Evolutionary conservation across 2,888 invertebrate species (phyloP).

Genomic region (Pilophorus perplexus): DNA sequence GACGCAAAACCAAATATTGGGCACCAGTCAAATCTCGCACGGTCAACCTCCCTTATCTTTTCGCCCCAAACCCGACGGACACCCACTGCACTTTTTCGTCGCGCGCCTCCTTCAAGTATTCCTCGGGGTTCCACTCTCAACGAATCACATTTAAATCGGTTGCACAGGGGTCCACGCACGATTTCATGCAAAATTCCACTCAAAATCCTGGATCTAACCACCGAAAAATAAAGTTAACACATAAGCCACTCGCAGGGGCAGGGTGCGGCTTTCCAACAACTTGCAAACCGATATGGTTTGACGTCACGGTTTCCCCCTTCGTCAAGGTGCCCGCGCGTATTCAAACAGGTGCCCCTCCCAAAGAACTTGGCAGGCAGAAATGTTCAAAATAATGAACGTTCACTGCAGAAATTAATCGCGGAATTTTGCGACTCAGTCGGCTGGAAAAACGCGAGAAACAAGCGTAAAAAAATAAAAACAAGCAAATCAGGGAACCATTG

Average conservation of each 20-base stretch:
- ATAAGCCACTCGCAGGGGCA: slow-evolving; percentile 37
- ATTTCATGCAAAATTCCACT: too few species aligned
- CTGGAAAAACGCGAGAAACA: too few species aligned
- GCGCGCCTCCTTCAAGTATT: neutral
- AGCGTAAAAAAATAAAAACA: too few species aligned
- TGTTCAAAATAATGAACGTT: too few species aligned
- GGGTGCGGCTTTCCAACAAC: slow-evolving; percentile 40
- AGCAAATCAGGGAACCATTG: too few species aligned
- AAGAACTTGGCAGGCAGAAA: too few species aligned
- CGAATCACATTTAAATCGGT: slow-evolving; percentile 34
- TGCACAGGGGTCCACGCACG: neutral
- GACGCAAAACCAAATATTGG: neutral
- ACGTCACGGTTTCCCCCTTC: slow-evolving; percentile 25
- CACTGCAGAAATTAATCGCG: too few species aligned
- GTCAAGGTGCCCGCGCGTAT: slow-evolving; percentile 3
- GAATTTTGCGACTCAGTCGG: too few species aligned
- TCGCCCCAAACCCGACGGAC: slow-evolving; percentile 8
- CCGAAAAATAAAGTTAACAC: slow-evolving; percentile 19
- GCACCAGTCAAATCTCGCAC: slow-evolving; percentile 25
- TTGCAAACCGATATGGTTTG: slow-evolving; percentile 37
- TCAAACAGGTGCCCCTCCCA: slow-evolving; percentile 16
- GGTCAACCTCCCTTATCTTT: slow-evolving; percentile 5
- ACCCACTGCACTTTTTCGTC: slow-evolving; percentile 24
- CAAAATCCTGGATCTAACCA: too few species aligned
- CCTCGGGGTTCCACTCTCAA: neutral